Evolutionary conservation across 2,797 vertebrate genomes (phyloP).

Genomic region (Phataginus tricuspis): DNA sequence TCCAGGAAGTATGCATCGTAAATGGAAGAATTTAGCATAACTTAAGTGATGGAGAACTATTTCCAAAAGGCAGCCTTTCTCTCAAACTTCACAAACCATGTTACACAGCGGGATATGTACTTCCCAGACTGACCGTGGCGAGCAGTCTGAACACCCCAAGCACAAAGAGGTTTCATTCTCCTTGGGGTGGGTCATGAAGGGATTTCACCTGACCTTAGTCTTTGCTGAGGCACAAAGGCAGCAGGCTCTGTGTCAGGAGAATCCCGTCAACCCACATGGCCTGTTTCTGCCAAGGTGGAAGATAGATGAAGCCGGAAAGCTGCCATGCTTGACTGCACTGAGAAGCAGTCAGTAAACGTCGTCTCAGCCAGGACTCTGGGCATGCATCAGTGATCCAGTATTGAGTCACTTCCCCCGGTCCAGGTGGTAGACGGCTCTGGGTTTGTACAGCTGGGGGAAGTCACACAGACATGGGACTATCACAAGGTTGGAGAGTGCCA

Average conservation of each 20-base stretch:
- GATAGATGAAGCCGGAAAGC: background rate
- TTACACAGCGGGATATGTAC: background rate
- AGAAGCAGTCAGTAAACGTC: background rate
- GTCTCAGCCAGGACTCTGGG: background rate
- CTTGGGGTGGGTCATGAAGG: background rate
- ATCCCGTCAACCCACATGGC: rapidly evolving
- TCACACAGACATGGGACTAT: background rate
- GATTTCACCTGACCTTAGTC: background rate
- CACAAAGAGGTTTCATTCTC: background rate
- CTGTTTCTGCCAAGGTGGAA: background rate
- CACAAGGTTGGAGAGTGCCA: background rate
- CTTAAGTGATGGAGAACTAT: background rate
- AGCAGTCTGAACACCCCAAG: background rate
- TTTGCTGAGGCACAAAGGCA: background rate
- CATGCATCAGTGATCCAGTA: background rate
- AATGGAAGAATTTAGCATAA: background rate
- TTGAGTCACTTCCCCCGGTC: background rate
- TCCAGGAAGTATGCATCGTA: background rate
- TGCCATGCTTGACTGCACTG: background rate
- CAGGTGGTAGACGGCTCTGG: background rate
- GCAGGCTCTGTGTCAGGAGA: background rate
- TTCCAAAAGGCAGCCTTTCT: background rate
- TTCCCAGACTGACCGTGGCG: background rate
- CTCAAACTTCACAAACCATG: background rate
- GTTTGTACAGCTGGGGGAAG: conserved; percentile 30